Evolutionary conservation across 2,888 invertebrate genomes (phyloP), one percentile per base, ranked within the genome.

Genomic region (Heterodera filipjevi): DNA sequence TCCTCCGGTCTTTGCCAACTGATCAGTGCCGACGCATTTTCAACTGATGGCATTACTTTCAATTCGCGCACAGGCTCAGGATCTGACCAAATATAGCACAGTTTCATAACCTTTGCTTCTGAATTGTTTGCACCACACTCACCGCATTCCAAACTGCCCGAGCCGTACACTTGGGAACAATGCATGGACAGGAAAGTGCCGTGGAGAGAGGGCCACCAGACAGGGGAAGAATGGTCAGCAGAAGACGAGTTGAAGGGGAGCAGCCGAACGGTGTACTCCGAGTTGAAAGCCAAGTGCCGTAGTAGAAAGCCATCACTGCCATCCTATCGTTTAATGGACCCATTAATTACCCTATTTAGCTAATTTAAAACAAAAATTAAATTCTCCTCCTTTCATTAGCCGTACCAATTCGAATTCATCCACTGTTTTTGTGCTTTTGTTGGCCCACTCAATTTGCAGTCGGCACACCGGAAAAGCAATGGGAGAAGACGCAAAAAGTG

Each of bases 31-130:
- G 86, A 83, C 1, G 83, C 84, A 74, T 87, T 87, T 53, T 77
- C 77, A 12, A 83, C 66, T 66, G 81, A 81, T 14, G 85, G 76
- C 3, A 78, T 79, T 3, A 88, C 83, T 33, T 81, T 80, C 39
- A 88, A 81, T 46, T 87, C 82, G 22, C 81, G 70, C 3, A 88
- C 86, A 16, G 87, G 84, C 76, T 88, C 88, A 14, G 88, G 88
- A 0, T 86, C 86, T 86, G 79, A 68, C 85, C 44, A 77, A 77
- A 22, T n/a, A 10, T 68, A 8, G 33, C 8, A 68, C 44, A 14
- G 5, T 73, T 76, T 5, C 16, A 8, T 32, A 68, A 33, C 27
- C n/a, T n/a, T n/a, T n/a, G n/a, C n/a, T n/a, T 27, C 22, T n/a
- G 30, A 6, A 39, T 39, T 10, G 12, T 10, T 59, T n/a, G 10